Conservation (phyloP, 2,797 vertebrate genomes). For the Hoplostethus mediterraneus region DNA sequence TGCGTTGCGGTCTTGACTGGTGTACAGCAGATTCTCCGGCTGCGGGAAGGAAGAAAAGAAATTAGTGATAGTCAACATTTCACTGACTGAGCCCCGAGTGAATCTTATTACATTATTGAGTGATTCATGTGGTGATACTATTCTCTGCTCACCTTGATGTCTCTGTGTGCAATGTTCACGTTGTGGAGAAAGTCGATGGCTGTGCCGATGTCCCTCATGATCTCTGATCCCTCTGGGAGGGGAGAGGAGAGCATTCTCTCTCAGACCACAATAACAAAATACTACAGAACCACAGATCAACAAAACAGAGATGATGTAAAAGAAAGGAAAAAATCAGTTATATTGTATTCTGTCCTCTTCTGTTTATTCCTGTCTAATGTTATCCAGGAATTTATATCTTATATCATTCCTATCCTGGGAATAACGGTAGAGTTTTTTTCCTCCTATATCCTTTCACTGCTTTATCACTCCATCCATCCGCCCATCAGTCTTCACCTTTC, state of each 20-base stretch:
- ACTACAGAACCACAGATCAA: neutral
- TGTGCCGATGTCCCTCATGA: slow-evolving; percentile 95
- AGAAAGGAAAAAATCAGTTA: neutral
- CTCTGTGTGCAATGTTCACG: slow-evolving; percentile 95
- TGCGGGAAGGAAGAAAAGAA: slow-evolving; percentile 58
- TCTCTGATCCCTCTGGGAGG: slow-evolving; percentile 92
- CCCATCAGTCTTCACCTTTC: slow-evolving; percentile 87
- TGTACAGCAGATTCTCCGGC: slow-evolving; percentile 99
- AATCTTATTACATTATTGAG: neutral
- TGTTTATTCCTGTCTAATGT: neutral
- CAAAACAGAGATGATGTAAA: neutral
- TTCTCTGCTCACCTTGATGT: slow-evolving; percentile 91
- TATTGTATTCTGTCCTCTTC: no score
- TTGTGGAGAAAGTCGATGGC: slow-evolving; percentile 94
- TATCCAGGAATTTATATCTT: neutral
- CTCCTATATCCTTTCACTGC: slow-evolving; percentile 1
- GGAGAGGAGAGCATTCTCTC: slow-evolving; percentile 56
- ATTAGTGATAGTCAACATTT: neutral
- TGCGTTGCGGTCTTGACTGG: slow-evolving; percentile 85
- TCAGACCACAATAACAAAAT: slow-evolving; percentile 58
- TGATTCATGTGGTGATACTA: neutral
- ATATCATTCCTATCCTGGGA: neutral
- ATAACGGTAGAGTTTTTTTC: neutral
- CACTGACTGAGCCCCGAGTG: neutral
- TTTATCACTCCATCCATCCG: neutral